Evolutionary conservation across 2,797 vertebrate genomes (phyloP), one percentile per base, ranked within the genome.

Genomic region (Apogon hyalosoma): DNA sequence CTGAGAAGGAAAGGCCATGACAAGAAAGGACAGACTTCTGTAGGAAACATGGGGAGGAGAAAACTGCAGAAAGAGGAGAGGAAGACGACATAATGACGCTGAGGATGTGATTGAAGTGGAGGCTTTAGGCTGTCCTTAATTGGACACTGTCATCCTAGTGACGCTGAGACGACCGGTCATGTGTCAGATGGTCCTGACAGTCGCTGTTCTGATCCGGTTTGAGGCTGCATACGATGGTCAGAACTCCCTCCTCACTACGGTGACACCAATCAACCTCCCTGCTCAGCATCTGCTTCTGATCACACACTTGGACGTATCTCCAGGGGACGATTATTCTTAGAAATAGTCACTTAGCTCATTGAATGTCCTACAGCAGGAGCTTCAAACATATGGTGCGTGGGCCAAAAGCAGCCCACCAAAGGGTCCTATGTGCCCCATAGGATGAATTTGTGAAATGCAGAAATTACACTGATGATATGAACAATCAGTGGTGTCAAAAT

Each of bases 101-200:
- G 16, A 60, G 6, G 48, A 62, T 10, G 42, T 54, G 38, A 46
- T 1, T 36, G 16, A 54, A 61, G 38, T 7, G 28, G 2, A 45
- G 18, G 28, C 15, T 15, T 7, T 28, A 1, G 15, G 41, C 24
- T 33, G 33, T 13, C 38, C 14, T 54, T 65, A 59, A 67, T 50
- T 76, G 45, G 57, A 36, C 42, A 54, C 47, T 13, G 55, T 58
- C 38, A 50, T 55, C 42, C 47, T 53, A 33, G 45, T 70, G 4
- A 1, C 15, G 52, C 39, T 45, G 41, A 71, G 65, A 45, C 21
- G 19, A 52, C 24, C 18, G 45, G 58, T 75, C 79, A 84, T 74
- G 70, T 79, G 80, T 75, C 78, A 71, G 74, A 68, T 68, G 80
- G 15, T 28, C 51, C 52, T 52, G 69, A 72, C 73, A 77, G 52